Evolutionary conservation across 2,888 invertebrate genomes (phyloP).

Genomic region (Chorisops tibialis): DNA sequence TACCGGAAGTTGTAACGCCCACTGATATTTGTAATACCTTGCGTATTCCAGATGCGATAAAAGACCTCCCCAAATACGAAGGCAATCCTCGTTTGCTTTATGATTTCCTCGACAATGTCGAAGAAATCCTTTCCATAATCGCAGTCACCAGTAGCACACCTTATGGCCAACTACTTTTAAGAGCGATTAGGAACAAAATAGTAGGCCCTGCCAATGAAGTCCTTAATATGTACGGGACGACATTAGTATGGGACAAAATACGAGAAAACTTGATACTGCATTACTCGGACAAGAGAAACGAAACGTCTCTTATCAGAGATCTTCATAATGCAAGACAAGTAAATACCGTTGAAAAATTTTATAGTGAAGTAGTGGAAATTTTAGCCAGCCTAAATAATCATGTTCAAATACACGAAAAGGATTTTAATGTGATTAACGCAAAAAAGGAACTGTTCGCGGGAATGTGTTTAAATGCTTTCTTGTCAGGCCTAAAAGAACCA

Average conservation of each 20-base stretch:
- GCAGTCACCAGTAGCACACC: background rate
- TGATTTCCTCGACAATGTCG: background rate
- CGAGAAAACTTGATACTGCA: constrained; percentile 1
- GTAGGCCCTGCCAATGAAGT: background rate
- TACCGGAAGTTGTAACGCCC: too few relatives aligned
- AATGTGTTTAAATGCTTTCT: constrained; percentile 16
- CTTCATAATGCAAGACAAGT: constrained; percentile 4
- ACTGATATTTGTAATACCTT: too few relatives aligned
- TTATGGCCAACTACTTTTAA: background rate
- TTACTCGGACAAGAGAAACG: constrained; percentile 9
- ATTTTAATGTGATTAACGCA: constrained; percentile 11
- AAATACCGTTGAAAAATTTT: constrained; percentile 6
- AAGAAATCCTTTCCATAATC: background rate
- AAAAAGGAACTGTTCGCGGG: constrained; percentile 5
- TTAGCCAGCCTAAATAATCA: constrained; percentile 5
- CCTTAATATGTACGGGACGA: background rate
- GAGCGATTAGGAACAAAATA: constrained; percentile 1
- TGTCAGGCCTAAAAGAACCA: constrained; percentile 5
- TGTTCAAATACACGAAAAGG: constrained; percentile 14
- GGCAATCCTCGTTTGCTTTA: too few relatives aligned
- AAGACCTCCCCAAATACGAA: too few relatives aligned
- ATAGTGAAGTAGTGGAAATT: constrained; percentile 2
- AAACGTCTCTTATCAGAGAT: constrained; percentile 24
- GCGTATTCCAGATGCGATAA: too few relatives aligned
- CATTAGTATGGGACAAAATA: background rate